Conservation (phyloP, 2,113 vertebrate species). For the Otis tarda region DNA sequence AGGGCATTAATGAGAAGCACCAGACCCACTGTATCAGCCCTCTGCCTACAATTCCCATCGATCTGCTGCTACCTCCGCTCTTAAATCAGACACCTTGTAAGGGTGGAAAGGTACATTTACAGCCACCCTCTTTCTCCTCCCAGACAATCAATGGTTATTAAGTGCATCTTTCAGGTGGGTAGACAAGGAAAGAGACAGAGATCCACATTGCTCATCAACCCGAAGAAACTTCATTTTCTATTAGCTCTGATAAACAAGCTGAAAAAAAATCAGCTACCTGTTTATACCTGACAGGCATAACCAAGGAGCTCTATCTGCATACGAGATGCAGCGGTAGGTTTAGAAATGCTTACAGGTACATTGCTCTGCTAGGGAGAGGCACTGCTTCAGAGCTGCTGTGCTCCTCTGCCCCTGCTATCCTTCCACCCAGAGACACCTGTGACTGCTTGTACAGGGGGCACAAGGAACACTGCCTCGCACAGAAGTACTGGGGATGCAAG, state of each 20-base stretch:
- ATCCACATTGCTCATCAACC: conserved; percentile 50
- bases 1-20: background rate
- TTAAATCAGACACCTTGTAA: conserved; percentile 24
- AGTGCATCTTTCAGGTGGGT: conserved; percentile 37
- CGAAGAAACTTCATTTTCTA: conserved; percentile 49
- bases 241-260: conserved; percentile 56
- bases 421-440: too few relatives aligned
- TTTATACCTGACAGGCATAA: conserved; percentile 31
- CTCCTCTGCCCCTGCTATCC: background rate
- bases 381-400: background rate
- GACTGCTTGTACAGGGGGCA: background rate
- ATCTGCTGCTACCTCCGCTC: background rate
- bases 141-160: conserved; percentile 58
- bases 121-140: conserved; percentile 10
- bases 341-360: background rate
- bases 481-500: background rate
- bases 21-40: background rate
- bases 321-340: accelerated
- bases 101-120: conserved; percentile 35
- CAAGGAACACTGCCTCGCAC: background rate
- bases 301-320: conserved; percentile 27
- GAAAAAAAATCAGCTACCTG: background rate
- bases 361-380: background rate
- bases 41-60: background rate
- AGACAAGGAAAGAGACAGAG: conserved; percentile 29